These are phyloP conservation scores for Sigmodon hispidus DNA, from an alignment of 2,113 vertebrate species.

Conservation along the genomic window DNA sequence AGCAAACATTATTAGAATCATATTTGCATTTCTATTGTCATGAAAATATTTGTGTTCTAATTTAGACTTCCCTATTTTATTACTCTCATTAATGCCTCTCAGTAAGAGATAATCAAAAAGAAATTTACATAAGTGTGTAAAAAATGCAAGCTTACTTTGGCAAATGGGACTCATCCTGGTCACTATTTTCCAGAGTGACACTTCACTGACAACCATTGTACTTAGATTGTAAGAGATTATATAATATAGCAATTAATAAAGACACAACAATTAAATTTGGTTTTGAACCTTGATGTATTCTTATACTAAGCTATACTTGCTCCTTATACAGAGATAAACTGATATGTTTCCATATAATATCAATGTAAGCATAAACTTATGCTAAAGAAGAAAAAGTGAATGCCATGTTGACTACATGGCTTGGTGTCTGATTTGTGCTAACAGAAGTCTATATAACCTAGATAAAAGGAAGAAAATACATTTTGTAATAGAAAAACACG, in stretches of 20 bases:
- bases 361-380: background rate
- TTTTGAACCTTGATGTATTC: background rate
- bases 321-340: background rate
- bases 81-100: slow-evolving; percentile 61
- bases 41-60: slow-evolving; percentile 65
- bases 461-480: background rate
- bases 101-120: slow-evolving; percentile 51
- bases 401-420: background rate
- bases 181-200: background rate
- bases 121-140: slow-evolving; percentile 31
- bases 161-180: background rate
- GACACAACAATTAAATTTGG: background rate
- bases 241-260: slow-evolving; percentile 8
- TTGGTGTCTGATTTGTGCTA: background rate
- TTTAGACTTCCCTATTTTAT: slow-evolving; percentile 62
- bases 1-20: slow-evolving; percentile 42
- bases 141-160: background rate
- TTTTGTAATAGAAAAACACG: background rate
- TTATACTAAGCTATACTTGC: background rate
- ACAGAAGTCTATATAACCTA: background rate
- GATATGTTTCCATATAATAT: background rate
- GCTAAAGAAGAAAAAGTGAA: background rate
- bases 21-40: slow-evolving; percentile 71
- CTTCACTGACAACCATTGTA: background rate
- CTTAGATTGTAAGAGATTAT: slow-evolving; percentile 19